phyloP scores from a whole-genome alignment of 2,888 invertebrate genomes.

The Cantharis flavilabris region DNA sequence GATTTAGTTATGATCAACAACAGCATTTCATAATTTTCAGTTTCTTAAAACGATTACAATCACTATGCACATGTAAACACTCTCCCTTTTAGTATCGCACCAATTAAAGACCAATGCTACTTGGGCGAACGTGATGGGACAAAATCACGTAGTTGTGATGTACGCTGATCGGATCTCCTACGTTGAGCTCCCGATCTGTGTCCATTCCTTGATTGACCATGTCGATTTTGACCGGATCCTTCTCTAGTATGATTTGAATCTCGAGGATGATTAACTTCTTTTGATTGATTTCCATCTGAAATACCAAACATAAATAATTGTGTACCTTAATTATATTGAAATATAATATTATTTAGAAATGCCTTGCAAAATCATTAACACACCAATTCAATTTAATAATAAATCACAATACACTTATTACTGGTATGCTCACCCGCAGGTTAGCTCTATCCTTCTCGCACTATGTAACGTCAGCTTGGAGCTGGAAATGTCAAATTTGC shows the following conservation, averaged over 20 bases:
- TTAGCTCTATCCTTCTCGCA: too few relatives aligned
- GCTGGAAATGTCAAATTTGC: too few relatives aligned
- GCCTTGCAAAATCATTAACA: too few relatives aligned
- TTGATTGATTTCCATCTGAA: neutral
- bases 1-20: constrained; percentile 30
- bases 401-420: too few relatives aligned
- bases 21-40: constrained; percentile 27
- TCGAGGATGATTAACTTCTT: constrained; percentile 1
- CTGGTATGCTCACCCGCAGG: too few relatives aligned
- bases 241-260: constrained; percentile 34
- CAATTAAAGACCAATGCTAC: constrained; percentile 45
- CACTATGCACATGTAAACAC: constrained; percentile 12
- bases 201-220: constrained; percentile 34
- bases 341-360: too few relatives aligned
- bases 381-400: too few relatives aligned
- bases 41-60: constrained; percentile 13
- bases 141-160: constrained; percentile 53
- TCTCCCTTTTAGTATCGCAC: constrained; percentile 39
- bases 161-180: constrained; percentile 46
- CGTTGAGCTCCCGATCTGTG: constrained; percentile 43
- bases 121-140: constrained; percentile 54
- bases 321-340: too few relatives aligned
- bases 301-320: neutral
- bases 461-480: too few relatives aligned
- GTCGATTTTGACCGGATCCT: constrained; percentile 26